A percentile compares a stretch with the other conserved stretches of the same genome.
These are phyloP conservation scores for Sepioteuthis lessoniana DNA, from an alignment of 2,888 invertebrate species.

Conservation along the genomic window DNA sequence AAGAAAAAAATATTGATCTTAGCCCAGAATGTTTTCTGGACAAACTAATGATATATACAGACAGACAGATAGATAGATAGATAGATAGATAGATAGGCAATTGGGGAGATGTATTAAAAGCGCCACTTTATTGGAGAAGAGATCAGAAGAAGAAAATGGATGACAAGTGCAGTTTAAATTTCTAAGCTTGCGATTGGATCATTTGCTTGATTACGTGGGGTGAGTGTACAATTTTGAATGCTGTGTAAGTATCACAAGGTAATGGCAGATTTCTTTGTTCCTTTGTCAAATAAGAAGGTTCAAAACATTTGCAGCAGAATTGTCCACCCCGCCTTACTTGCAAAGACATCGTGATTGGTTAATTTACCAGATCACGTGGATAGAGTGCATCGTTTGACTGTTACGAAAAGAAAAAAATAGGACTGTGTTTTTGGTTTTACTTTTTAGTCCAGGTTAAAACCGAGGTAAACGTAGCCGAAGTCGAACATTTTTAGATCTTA, in stretches of 20 bases:
- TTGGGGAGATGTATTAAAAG: no score
- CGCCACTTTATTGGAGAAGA: neutral
- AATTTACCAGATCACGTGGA: neutral
- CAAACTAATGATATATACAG: neutral
- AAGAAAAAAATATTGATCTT: no score
- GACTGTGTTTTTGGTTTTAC: neutral
- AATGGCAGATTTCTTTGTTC: no score
- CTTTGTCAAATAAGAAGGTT: neutral
- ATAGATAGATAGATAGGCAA: neutral
- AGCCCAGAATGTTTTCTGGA: no score
- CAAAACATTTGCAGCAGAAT: neutral
- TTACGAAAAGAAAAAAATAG: neutral
- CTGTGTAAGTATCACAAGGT: no score
- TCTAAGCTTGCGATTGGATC: neutral
- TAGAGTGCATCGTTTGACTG: neutral
- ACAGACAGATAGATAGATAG: neutral
- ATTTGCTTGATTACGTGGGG: no score
- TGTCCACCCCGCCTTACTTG: neutral
- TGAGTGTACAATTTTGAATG: no score
- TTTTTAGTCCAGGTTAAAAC: no score
- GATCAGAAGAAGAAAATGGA: neutral
- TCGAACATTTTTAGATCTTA: no score
- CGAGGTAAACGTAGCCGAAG: no score
- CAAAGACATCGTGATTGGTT: neutral
- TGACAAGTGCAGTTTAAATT: neutral